Base-by-base conservation (phyloP, 2,888 invertebrate genomes). In the Fragum sueziense region DNA sequence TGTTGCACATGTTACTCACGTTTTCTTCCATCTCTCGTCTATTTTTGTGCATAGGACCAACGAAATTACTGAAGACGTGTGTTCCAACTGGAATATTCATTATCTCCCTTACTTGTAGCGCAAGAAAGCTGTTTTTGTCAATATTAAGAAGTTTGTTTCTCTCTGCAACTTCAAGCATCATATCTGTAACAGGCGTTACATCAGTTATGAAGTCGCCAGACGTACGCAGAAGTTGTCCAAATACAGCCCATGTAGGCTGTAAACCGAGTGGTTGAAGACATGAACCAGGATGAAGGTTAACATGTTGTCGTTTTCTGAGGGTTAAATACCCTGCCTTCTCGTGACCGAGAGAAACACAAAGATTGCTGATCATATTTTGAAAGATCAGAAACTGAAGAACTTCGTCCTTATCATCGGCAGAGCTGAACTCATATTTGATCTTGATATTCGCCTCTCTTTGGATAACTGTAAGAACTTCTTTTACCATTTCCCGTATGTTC, bases 241-340 rank as follows among this genome's bases (percentile, higher is more conserved):
- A 90, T 6, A 91, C 87, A 17, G 91, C 73, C 90, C 90, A 91
- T 27, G 87, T 80, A 20, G 91, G 91, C 11, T 77, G 72, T 7
- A 72, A 9, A 22, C 86, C 90, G 11, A 90, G 77, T 33, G 85
- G 59, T 17, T 74, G 70, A 17, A 91, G 47, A 9, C 86, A 71
- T 22, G 91, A 90, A 0, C 91, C 91, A 6, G 92, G 92, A 77
- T 91, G 91, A 9, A 91, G 65, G 47, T 86, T 79, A 2, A 90
- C 90, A 34, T 84, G 79, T 41, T 86, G 86, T 6, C 82, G 68
- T 29, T 82, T 70, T 14, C 75, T 75, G n/a, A 84, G 69, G 1
- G 86, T 84, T 54, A 86, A 69, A 70, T 91, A 92, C 4, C 91
- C 92, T 37, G 88, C 87, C 67, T 85, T 85, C 52, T 85, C 80